A percentile compares a stretch with the other conserved stretches of the same genome.
Conservation (phyloP, 2,113 vertebrate genomes). For the sheep (Ovis aries) region DNA sequence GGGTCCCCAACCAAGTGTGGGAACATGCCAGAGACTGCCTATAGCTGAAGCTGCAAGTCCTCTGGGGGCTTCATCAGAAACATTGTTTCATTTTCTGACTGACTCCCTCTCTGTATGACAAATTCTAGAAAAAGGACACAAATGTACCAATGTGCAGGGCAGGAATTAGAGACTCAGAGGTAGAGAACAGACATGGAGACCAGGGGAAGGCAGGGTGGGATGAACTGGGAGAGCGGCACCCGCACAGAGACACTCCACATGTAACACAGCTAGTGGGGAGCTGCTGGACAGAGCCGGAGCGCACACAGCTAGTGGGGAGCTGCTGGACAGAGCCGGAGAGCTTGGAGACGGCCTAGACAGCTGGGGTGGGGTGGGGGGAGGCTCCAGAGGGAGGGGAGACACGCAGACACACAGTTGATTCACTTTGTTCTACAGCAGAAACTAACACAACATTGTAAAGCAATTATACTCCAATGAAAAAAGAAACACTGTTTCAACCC, state of each 20-base stretch:
- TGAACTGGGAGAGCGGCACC: background rate
- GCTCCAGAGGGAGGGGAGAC: background rate
- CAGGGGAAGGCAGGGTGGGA: background rate
- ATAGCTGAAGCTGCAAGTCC: background rate
- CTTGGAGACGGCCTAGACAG: accelerated
- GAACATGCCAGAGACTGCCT: background rate
- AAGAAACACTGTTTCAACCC: background rate
- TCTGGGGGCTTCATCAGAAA: background rate
- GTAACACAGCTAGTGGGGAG: background rate
- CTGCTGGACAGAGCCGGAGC: background rate
- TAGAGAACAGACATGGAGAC: background rate
- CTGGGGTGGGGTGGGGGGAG: background rate
- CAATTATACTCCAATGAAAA: background rate
- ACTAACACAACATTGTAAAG: background rate
- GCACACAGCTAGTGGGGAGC: background rate
- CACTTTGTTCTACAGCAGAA: background rate
- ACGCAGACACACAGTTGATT: background rate
- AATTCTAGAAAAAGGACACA: background rate
- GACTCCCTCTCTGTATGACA: background rate
- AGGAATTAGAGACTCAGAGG: background rate
- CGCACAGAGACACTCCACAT: background rate
- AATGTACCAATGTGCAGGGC: background rate
- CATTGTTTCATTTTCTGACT: background rate
- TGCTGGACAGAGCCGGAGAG: background rate
- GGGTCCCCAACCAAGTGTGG: background rate